Evolutionary conservation across 2,888 invertebrate genomes (phyloP).

Genomic region (Epinotia demarniana): DNA sequence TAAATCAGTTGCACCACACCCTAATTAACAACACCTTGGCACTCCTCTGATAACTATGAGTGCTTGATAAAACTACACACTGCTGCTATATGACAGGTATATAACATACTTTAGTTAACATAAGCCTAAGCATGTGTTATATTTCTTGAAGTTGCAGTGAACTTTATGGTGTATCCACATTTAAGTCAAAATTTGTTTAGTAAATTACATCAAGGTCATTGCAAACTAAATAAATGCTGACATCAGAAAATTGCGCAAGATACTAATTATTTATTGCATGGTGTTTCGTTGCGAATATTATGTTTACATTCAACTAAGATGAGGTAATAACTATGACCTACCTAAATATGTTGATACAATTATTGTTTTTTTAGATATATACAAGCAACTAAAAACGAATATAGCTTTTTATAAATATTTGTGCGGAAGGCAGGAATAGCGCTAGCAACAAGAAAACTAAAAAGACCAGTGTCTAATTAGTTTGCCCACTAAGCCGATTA

Average conservation of each 20-base stretch:
- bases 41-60: slow-evolving; percentile 41
- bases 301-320: background rate
- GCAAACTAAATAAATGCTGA: background rate
- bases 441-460: slow-evolving; percentile 29
- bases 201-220: background rate
- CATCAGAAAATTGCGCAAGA: slow-evolving; percentile 2
- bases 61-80: slow-evolving; percentile 31
- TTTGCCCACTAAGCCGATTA: slow-evolving; percentile 40
- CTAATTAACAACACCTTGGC: slow-evolving; percentile 40
- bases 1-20: slow-evolving; percentile 33
- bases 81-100: background rate
- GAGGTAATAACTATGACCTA: background rate
- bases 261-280: background rate
- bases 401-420: background rate
- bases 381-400: background rate
- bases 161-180: background rate
- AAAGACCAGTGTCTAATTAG: slow-evolving; percentile 38
- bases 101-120: background rate
- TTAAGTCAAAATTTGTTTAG: background rate
- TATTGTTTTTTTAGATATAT: background rate
- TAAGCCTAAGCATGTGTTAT: too few species aligned
- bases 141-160: background rate
- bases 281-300: background rate
- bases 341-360: background rate
- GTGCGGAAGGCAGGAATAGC: background rate